Evolutionary conservation across 2,888 invertebrate species (phyloP).

Genomic region (Rhogogaster chlorosoma): DNA sequence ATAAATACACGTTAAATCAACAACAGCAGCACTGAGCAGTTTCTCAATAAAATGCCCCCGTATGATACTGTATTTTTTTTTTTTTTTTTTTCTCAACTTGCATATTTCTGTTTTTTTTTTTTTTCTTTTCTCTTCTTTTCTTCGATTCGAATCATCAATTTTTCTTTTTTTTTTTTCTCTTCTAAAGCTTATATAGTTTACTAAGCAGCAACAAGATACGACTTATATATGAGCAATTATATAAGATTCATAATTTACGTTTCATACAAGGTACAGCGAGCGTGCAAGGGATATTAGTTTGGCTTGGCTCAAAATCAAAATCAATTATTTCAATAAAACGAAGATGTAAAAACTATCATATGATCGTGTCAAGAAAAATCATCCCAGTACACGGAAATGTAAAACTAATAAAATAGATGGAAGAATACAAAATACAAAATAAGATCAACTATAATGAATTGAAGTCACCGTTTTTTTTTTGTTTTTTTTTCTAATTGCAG

Average conservation of each 20-base stretch:
- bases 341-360: not conserved
- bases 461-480: not conserved
- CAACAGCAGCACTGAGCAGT: constrained; percentile 59
- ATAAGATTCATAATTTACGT: constrained; percentile 63
- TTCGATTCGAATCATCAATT: constrained; percentile 31
- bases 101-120: not conserved
- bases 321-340: constrained; percentile 41
- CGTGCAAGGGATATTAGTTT: constrained; percentile 72
- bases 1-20: not conserved
- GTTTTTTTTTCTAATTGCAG: not conserved
- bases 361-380: not conserved
- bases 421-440: not conserved
- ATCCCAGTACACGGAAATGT: not conserved
- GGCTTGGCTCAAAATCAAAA: constrained; percentile 48
- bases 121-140: constrained; percentile 10
- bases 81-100: constrained; percentile 13
- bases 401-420: not conserved
- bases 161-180: constrained; percentile 56
- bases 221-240: constrained; percentile 45
- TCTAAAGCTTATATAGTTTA: constrained; percentile 72
- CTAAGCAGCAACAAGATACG: constrained; percentile 69
- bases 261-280: constrained; percentile 74
- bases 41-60: constrained; percentile 78
- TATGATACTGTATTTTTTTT: constrained; percentile 62
- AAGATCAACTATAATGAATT: not conserved